Conservation (phyloP, 2,113 vertebrate species). For the Aythya baeri region DNA sequence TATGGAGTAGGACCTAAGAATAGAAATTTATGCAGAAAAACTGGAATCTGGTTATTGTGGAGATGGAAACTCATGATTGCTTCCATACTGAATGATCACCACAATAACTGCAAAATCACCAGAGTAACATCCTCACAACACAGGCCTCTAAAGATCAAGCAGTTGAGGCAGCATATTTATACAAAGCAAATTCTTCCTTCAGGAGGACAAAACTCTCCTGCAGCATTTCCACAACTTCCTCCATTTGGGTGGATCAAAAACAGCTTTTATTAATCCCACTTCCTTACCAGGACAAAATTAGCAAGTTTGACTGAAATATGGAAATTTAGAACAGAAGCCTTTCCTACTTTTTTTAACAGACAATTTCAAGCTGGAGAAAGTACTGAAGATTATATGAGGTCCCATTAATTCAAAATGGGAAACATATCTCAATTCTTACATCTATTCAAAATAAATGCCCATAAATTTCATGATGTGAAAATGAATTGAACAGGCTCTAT, state of each 20-base stretch:
- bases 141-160: background rate
- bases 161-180: background rate
- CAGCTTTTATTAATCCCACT: conserved; percentile 52
- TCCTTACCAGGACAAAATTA: conserved; percentile 56
- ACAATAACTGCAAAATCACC: conserved; percentile 24
- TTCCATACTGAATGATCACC: background rate
- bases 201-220: conserved; percentile 36
- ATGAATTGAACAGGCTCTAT: background rate
- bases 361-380: background rate
- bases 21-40: background rate
- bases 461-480: background rate
- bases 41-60: background rate
- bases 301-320: conserved; percentile 25
- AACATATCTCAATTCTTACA: background rate
- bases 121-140: conserved; percentile 3
- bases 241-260: conserved; percentile 59
- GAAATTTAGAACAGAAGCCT: conserved; percentile 32
- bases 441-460: background rate
- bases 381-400: background rate
- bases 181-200: conserved; percentile 35
- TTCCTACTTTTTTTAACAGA: background rate
- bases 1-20: background rate
- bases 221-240: conserved; percentile 56
- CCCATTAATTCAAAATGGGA: background rate
- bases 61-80: background rate